Evolutionary conservation across 2,888 invertebrate species (phyloP).

Genomic region (Unio delphinus): DNA sequence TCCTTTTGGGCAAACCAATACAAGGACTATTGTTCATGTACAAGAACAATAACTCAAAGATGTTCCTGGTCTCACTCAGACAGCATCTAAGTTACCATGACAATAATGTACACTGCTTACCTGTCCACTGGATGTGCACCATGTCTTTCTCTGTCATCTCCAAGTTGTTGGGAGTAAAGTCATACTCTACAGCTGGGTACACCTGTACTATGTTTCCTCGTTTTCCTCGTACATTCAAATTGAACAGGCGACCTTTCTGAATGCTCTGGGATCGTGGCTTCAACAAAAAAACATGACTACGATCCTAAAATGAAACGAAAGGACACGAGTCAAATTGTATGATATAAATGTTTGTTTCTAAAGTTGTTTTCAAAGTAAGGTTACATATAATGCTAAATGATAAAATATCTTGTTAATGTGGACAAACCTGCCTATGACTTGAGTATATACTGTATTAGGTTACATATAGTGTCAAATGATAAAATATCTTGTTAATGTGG

Average conservation of each 20-base stretch:
- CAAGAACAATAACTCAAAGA: background rate
- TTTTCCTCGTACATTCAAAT: constrained; percentile 67
- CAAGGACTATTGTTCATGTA: background rate
- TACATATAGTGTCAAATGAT: too few relatives aligned
- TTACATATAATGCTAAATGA: too few relatives aligned
- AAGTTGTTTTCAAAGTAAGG: too few relatives aligned
- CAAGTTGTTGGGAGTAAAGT: constrained; percentile 63
- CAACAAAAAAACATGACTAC: constrained; percentile 66
- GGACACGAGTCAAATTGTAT: too few relatives aligned
- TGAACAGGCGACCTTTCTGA: constrained; percentile 46
- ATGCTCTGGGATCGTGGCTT: constrained; percentile 50
- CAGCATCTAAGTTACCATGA: too few relatives aligned
- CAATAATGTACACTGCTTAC: constrained; percentile 19
- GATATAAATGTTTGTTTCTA: too few relatives aligned
- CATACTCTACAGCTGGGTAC: constrained; percentile 69
- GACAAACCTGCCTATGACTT: too few relatives aligned
- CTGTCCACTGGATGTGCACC: constrained; percentile 69
- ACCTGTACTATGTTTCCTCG: constrained; percentile 69
- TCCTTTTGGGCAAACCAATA: background rate
- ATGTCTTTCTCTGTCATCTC: constrained; percentile 47
- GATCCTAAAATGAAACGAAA: constrained; percentile 50
- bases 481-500: too few relatives aligned
- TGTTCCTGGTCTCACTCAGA: too few relatives aligned
- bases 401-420: too few relatives aligned
- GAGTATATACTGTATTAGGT: too few relatives aligned